Conservation (phyloP, 2,888 invertebrate species). For the Acrobasis consociella region DNA sequence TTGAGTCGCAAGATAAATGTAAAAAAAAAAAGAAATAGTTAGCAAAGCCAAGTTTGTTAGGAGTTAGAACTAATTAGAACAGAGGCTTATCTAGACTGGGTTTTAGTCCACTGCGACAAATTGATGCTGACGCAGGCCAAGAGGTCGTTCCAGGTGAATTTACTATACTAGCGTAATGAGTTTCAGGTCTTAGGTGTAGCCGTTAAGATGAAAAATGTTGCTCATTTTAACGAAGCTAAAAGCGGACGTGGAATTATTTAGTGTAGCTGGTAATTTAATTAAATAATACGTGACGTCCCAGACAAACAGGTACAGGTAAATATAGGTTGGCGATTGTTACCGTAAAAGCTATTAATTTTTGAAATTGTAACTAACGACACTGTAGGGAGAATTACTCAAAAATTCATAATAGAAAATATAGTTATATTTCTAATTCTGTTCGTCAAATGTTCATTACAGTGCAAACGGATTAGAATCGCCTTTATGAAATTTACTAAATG, state of each 20-base stretch:
- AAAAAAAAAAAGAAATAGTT: too few species aligned
- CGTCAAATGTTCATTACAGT: too few species aligned
- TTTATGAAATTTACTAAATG: too few species aligned
- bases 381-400: too few species aligned
- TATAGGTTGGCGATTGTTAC: neutral
- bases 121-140: neutral
- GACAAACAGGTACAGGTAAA: too few species aligned
- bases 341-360: too few species aligned
- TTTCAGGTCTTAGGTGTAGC: conserved; percentile 14
- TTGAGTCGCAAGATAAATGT: too few species aligned
- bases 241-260: neutral
- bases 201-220: conserved; percentile 15
- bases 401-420: too few species aligned
- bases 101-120: conserved; percentile 1
- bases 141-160: conserved; percentile 13
- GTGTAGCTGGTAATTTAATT: neutral
- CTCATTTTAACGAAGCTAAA: neutral
- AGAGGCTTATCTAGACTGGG: neutral
- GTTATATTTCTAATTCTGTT: too few species aligned
- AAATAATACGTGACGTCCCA: neutral
- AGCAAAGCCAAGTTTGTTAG: too few species aligned
- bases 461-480: too few species aligned
- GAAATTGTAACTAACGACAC: too few species aligned
- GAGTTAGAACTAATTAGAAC: neutral
- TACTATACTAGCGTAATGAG: conserved; percentile 12